Base-by-base conservation (phyloP, 2,113 vertebrate genomes). In the Nycticorax nycticorax region DNA sequence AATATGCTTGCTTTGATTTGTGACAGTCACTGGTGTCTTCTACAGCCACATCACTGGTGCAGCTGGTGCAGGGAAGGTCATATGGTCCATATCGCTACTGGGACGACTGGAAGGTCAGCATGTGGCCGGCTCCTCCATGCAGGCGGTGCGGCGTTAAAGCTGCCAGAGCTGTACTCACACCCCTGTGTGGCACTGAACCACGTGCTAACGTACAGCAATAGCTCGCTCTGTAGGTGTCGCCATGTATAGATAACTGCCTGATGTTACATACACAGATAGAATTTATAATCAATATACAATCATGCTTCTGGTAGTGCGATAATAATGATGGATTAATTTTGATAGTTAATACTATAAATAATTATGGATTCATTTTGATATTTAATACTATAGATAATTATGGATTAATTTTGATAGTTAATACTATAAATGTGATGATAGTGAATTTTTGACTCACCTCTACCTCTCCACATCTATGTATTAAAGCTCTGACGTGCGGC, bases 101-200 rank as follows among this genome's bases (percentile, higher is more conserved):
- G 76, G 50, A 19, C 33, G 27, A 16, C 33, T 23, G 37, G 1
- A 27, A 23, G 33, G 19, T 33, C 72, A 55, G 5, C 55, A 37
- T 17, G 2, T 3, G 24, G 19, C 18, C 4, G 0, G 28, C 43
- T 52, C 16, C 74, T 27, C 19, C 22, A 3, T 2, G 18, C 37
- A 28, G 68, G 3, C 0, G 0, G 43, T 3, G 16, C 2, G 11
- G 26, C 8, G 20, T 24, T 43, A 27, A n/a, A 37, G 50, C 1
- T 0, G 3, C 4, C 39, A 37, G 57, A 18, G 27, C 41, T 68
- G 10, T 7, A 14, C 28, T 45, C 3, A 0, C 7, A 24, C 16
- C 4, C 5, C 47, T 39, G 10, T 33, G 6, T 12, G 12, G 9
- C 5, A 26, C 17, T 27, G 3, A 20, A 3, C 41, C 45, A 1